phyloP scores from a whole-genome alignment of 2,888 invertebrate genomes.

The Tetragonula carbonaria region DNA sequence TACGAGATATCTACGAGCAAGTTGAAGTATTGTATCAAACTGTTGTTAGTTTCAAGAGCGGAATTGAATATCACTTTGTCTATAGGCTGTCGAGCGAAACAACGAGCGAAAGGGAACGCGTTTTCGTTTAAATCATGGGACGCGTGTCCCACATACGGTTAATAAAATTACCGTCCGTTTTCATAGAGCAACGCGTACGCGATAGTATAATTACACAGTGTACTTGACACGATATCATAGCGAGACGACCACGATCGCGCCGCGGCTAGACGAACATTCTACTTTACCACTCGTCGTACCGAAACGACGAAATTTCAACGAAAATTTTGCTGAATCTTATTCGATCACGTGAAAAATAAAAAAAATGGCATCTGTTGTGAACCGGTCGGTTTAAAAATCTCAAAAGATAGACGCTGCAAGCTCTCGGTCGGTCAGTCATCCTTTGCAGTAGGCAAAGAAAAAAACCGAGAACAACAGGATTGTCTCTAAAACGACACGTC shows the following conservation, averaged over 20 bases:
- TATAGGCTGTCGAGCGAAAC: neutral
- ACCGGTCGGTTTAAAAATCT: too few relatives aligned
- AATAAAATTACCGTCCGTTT: constrained; percentile 48
- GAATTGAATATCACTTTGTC: neutral
- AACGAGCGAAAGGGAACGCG: neutral
- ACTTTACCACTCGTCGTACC: neutral
- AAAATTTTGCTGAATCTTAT: too few relatives aligned
- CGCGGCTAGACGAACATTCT: constrained; percentile 21
- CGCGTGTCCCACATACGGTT: constrained; percentile 35
- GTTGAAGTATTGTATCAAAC: too few relatives aligned
- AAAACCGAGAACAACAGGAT: neutral
- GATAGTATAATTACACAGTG: constrained; percentile 52
- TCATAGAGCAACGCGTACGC: constrained; percentile 38
- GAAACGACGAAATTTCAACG: neutral
- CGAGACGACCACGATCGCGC: constrained; percentile 19
- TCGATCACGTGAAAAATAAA: neutral
- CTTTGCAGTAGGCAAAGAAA: neutral
- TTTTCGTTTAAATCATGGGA: constrained; percentile 16
- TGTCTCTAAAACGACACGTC: constrained; percentile 12
- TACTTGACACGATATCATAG: constrained; percentile 48
- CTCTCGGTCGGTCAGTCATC: too few relatives aligned
- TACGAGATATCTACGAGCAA: too few relatives aligned
- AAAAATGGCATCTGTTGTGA: too few relatives aligned
- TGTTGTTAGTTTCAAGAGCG: too few relatives aligned
- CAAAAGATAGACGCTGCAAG: too few relatives aligned